Evolutionary conservation across 2,797 vertebrate species (phyloP).

Genomic region (Peromyscus aztecus): DNA sequence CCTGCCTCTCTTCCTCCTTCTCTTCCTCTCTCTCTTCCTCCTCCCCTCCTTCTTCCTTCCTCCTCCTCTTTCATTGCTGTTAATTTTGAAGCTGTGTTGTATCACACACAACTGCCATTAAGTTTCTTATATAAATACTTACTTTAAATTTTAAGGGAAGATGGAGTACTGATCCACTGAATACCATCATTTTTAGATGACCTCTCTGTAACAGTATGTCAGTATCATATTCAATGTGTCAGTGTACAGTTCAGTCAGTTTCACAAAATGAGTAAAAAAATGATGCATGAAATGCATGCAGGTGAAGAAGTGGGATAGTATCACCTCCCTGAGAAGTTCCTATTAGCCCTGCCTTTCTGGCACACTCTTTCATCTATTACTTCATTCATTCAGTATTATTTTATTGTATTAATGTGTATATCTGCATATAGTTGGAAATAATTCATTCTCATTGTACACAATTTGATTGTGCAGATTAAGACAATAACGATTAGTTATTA

Average conservation of each 20-base stretch:
- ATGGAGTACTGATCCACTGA: background rate
- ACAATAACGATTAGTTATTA: background rate
- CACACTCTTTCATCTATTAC: background rate
- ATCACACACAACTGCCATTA: background rate
- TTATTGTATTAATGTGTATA: background rate
- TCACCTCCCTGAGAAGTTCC: background rate
- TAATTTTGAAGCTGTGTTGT: background rate
- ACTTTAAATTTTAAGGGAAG: background rate
- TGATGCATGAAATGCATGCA: background rate
- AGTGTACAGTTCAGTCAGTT: background rate
- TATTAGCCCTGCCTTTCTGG: background rate
- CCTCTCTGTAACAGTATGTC: background rate
- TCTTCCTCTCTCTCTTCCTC: background rate
- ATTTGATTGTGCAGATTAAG: background rate
- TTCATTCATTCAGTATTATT: background rate
- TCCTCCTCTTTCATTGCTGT: background rate
- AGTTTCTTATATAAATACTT: background rate
- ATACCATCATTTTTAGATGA: background rate
- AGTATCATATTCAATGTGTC: background rate
- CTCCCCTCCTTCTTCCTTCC: background rate
- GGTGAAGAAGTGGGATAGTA: background rate
- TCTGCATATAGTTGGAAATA: background rate
- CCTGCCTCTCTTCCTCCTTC: too few relatives aligned
- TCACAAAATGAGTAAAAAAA: background rate
- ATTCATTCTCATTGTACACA: background rate